Evolutionary conservation across 1,140 invertebrate species (phyloP), one percentile per base, ranked within the genome.

Genomic region (Phymorhynchus buccinoides): DNA sequence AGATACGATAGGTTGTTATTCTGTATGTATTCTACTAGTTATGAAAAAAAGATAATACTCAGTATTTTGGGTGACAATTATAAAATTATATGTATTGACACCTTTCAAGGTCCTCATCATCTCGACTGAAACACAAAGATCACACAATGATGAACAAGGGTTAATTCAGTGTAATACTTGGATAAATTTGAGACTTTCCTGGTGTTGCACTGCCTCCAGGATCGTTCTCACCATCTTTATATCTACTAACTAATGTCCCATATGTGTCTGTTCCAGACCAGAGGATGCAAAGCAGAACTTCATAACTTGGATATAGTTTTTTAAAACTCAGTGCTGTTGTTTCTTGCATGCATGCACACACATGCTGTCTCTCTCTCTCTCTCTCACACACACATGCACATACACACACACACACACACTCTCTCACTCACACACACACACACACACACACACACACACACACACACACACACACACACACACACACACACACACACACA

Each of bases 291-390:
- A n/a, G n/a, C n/a, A n/a, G n/a, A n/a, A n/a, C n/a, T n/a, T n/a
- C n/a, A n/a, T n/a, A n/a, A n/a, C n/a, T n/a, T n/a, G n/a, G n/a
- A n/a, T n/a, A n/a, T n/a, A n/a, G n/a, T n/a, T n/a, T n/a, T n/a
- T n/a, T n/a, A n/a, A n/a, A n/a, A n/a, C n/a, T n/a, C n/a, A n/a
- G n/a, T n/a, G n/a, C n/a, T n/a, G n/a, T n/a, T n/a, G n/a, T n/a
- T n/a, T n/a, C n/a, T n/a, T n/a, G 12, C n/a, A 44, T 12, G n/a
- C 44, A 79, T 48, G 41, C 77, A 79, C n/a, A 79, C 39, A 48
- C 41, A 44, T 48, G 41, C n/a, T 18, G 1, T 9, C 35, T 22
- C 35, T 3, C 7, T 2, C 41, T 7, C 41, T 39, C 35, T 39
- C 35, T 18, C 41, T 14, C 3, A 42, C 27, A 79, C 44, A 79